These are phyloP conservation scores for Clarias gariepinus DNA, from an alignment of 2,113 vertebrate genomes.

Conservation along the genomic window DNA sequence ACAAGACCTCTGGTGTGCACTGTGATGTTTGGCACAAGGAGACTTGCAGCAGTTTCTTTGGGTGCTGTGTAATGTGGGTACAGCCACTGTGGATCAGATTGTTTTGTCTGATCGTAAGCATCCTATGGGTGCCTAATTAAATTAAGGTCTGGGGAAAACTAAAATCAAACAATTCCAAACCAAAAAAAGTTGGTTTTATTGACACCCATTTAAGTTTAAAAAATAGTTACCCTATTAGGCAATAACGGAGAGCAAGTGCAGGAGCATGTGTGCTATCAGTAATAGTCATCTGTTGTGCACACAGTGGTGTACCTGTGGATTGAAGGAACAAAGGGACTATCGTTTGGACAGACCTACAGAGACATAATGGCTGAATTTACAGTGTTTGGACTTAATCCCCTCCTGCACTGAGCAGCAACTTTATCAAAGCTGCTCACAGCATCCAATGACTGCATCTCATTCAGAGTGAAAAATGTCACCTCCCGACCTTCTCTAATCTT, in stretches of 20 bases:
- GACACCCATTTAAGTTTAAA: background rate
- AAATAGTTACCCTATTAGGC: background rate
- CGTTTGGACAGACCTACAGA: slow-evolving; percentile 32
- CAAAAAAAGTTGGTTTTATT: background rate
- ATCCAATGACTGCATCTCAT: slow-evolving; percentile 29
- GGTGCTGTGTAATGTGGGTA: too few relatives aligned
- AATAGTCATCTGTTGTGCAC: slow-evolving; percentile 32
- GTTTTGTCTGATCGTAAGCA: too few relatives aligned
- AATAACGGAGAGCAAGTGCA: background rate
- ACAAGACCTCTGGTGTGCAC: too few relatives aligned
- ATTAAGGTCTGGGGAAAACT: too few relatives aligned
- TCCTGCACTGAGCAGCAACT: slow-evolving; percentile 20
- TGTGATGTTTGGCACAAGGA: too few relatives aligned
- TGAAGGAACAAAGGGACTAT: slow-evolving; percentile 33
- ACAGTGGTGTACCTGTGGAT: slow-evolving; percentile 7
- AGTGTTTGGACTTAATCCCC: slow-evolving; percentile 35
- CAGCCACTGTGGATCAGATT: too few relatives aligned
- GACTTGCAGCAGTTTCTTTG: too few relatives aligned
- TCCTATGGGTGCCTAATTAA: too few relatives aligned
- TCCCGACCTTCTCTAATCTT: background rate
- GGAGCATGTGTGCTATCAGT: slow-evolving; percentile 47
- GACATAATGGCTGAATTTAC: slow-evolving; percentile 44
- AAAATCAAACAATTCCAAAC: background rate
- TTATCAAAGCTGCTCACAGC: slow-evolving; percentile 26
- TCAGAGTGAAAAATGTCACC: slow-evolving; percentile 1